These are phyloP conservation scores for Oreohelix idahoensis DNA, from an alignment of 1,140 invertebrate species.

Conservation along the genomic window DNA sequence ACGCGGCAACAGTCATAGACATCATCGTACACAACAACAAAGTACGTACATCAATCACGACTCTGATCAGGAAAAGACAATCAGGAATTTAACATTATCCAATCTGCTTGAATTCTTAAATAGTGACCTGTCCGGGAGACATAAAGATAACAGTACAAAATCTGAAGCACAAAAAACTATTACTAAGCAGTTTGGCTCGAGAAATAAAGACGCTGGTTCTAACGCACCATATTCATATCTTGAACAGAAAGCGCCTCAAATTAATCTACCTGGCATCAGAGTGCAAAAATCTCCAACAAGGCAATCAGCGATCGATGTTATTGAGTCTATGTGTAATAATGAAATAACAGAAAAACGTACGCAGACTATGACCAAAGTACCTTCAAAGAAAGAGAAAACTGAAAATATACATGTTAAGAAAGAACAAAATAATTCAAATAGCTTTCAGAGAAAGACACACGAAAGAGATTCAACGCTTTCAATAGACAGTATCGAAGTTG, in stretches of 20 bases:
- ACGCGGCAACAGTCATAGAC: no score
- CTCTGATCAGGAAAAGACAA: neutral
- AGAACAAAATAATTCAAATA: neutral
- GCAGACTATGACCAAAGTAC: neutral
- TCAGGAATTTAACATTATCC: neutral
- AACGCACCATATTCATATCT: neutral
- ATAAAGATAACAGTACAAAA: neutral
- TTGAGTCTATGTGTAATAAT: neutral
- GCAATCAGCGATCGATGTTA: neutral
- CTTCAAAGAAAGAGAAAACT: neutral
- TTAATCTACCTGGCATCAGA: neutral
- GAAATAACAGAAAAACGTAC: neutral
- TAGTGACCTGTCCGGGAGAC: neutral
- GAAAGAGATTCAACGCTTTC: slow-evolving; percentile 38
- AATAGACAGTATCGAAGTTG: slow-evolving; percentile 61
- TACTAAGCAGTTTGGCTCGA: neutral
- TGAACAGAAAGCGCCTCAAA: no score
- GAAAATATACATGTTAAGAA: neutral
- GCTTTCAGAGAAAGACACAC: neutral
- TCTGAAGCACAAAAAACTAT: neutral
- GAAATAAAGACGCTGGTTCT: neutral
- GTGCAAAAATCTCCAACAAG: neutral
- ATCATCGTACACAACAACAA: neutral
- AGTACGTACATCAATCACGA: neutral
- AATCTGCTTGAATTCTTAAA: neutral